phyloP scores from a whole-genome alignment of 53 echinoderm and acorn worm genomes.

The Holothuria scabra region DNA sequence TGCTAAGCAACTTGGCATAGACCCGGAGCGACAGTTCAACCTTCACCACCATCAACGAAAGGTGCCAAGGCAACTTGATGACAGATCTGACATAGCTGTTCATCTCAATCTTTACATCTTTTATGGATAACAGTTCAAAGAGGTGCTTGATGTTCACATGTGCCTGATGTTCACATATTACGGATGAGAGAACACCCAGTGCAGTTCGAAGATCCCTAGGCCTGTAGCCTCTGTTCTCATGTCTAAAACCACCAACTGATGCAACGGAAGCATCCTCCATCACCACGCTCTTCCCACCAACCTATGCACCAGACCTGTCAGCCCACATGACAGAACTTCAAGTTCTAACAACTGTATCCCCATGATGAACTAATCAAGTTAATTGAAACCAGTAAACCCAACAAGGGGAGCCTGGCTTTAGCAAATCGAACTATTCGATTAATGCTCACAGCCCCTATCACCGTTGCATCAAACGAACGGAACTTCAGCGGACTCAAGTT shows the following conservation, averaged over 20 bases:
- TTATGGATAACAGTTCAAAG: conserved; percentile 17
- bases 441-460: no score
- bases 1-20: conserved; percentile 22
- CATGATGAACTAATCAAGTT: conserved; percentile 5
- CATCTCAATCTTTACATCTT: not conserved
- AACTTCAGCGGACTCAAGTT: no score
- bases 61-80: conserved; percentile 20
- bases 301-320: conserved; percentile 7
- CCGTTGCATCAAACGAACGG: no score
- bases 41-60: conserved; percentile 26
- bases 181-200: not conserved
- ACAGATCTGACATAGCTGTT: conserved; percentile 30
- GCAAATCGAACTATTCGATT: no score
- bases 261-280: conserved; percentile 1
- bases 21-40: conserved; percentile 22
- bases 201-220: not conserved
- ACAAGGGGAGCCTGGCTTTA: no score
- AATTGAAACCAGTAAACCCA: no score
- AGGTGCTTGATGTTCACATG: conserved; percentile 7
- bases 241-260: no score
- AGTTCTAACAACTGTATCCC: not conserved
- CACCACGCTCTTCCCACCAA: no score
- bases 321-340: no score
- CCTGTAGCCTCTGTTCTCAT: not conserved
- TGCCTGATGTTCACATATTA: not conserved